phyloP scores from a whole-genome alignment of 2,797 vertebrate species.

The Siniperca undulata region DNA sequence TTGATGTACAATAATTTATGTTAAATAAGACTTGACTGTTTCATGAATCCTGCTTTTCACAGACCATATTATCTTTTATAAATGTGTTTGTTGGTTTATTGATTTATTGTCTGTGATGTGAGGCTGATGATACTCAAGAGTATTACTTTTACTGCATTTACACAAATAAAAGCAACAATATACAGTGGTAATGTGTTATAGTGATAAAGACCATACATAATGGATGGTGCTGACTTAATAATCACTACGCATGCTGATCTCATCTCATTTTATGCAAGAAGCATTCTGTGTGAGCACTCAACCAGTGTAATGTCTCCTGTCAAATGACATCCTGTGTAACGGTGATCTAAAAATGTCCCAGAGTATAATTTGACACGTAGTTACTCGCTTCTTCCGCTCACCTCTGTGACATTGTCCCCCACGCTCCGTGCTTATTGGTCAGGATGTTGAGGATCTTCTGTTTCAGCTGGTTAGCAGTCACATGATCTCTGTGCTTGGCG shows the following conservation, averaged over 20 bases:
- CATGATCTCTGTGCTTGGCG: conserved; percentile 97
- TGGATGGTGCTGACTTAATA: conserved; percentile 1
- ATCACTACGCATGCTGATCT: neutral
- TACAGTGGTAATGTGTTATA: neutral
- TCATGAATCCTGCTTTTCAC: neutral
- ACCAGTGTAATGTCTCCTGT: neutral
- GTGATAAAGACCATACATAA: neutral
- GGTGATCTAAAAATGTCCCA: conserved; percentile 2
- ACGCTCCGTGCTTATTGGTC: conserved; percentile 98
- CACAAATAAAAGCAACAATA: neutral
- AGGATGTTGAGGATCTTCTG: conserved; percentile 99
- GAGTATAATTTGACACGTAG: neutral
- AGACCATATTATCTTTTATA: neutral
- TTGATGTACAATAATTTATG: conserved; percentile 1
- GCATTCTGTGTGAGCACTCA: neutral
- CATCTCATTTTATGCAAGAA: neutral
- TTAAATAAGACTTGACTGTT: conserved; percentile 1
- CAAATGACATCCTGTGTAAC: conserved; percentile 7
- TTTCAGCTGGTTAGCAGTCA: conserved; percentile 98
- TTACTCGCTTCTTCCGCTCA: conserved; percentile 68
- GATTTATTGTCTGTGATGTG: neutral
- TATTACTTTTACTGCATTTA: neutral
- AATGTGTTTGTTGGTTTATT: neutral
- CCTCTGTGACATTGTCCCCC: conserved; percentile 98
- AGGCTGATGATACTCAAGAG: neutral